A percentile compares a stretch with the other conserved stretches of the same genome.
Conservation (phyloP, 1,140 invertebrate species). For the Dendrolimus punctatus region DNA sequence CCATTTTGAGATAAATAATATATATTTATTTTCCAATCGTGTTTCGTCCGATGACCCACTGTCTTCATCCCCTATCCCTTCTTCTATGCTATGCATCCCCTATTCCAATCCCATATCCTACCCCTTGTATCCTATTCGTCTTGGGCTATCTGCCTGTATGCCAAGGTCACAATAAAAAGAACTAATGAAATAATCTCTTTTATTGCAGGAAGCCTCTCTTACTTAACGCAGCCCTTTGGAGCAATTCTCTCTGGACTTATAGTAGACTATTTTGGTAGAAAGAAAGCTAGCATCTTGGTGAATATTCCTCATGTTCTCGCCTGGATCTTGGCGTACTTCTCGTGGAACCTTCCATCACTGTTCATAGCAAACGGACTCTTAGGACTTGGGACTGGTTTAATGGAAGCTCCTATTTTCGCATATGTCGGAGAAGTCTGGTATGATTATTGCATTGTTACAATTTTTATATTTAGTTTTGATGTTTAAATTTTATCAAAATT, state of each 20-base stretch:
- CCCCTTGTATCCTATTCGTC: too few species aligned
- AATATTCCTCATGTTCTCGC: conserved; percentile 79
- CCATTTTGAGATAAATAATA: too few species aligned
- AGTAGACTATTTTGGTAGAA: conserved; percentile 78
- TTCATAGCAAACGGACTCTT: conserved; percentile 56
- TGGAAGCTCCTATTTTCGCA: conserved; percentile 72
- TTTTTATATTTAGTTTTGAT: too few species aligned
- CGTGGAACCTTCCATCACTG: conserved; percentile 54
- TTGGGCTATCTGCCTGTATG: too few species aligned
- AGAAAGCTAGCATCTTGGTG: conserved; percentile 76
- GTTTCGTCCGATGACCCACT: too few species aligned
- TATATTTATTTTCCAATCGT: too few species aligned
- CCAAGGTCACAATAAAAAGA: too few species aligned
- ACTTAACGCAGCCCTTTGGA: conserved; percentile 79
- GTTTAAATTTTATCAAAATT: too few species aligned
- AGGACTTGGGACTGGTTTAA: conserved; percentile 70
- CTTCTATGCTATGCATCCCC: too few species aligned
- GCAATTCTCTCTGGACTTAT: conserved; percentile 77
- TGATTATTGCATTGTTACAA: conserved; percentile 4
- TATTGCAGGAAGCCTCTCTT: conserved; percentile 78
- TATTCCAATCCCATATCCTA: too few species aligned
- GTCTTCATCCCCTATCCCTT: too few species aligned
- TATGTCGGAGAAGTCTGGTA: conserved; percentile 73
- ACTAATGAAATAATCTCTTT: conserved; percentile 1
- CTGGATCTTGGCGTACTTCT: conserved; percentile 77